phyloP scores from a whole-genome alignment of 2,797 vertebrate genomes.

The Eulemur mongoz region DNA sequence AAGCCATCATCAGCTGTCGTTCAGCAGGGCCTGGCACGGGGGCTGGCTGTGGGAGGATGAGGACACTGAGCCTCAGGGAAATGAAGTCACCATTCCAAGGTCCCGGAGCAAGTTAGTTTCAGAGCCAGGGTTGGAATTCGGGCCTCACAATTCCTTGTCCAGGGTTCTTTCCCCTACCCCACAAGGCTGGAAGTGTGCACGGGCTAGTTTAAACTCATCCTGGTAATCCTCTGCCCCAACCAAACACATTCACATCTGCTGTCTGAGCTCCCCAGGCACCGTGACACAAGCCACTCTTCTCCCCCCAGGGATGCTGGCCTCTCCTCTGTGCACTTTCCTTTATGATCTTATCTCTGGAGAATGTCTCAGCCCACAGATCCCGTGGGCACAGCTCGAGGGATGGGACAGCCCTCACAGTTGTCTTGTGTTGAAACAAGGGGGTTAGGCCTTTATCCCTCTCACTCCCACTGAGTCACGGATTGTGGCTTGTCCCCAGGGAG shows the following conservation, averaged over 20 bases:
- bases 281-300: neutral
- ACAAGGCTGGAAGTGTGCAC: neutral
- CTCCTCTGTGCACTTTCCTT: neutral
- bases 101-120: neutral
- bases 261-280: neutral
- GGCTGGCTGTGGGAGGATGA: neutral
- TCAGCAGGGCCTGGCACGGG: too few relatives aligned
- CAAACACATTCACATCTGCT: neutral
- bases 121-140: neutral
- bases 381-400: neutral
- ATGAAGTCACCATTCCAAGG: neutral
- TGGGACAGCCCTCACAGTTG: neutral
- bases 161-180: neutral
- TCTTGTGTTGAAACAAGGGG: neutral
- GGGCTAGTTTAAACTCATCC: neutral
- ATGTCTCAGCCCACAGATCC: neutral
- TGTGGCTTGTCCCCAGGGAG: neutral
- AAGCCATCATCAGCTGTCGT: neutral
- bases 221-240: neutral
- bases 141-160: neutral
- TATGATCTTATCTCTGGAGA: neutral
- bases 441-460: neutral
- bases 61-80: constrained; percentile 27
- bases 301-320: neutral
- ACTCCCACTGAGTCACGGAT: neutral